These are phyloP conservation scores for Antennarius striatus DNA, from an alignment of 2,113 vertebrate species.

Conservation along the genomic window DNA sequence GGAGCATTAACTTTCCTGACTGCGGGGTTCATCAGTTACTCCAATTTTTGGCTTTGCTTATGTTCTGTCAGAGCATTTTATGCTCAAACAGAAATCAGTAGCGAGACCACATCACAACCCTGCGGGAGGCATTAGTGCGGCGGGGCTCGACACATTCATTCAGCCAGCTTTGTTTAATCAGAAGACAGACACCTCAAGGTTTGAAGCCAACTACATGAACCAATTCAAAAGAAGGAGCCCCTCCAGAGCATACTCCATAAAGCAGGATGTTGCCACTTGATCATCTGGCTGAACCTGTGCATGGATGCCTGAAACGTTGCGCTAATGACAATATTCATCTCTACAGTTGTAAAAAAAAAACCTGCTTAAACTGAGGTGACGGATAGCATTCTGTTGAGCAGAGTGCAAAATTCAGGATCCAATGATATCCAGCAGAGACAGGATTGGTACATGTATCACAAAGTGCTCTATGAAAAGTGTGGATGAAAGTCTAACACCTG, in stretches of 20 bases:
- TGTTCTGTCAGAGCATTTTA: slow-evolving; percentile 26
- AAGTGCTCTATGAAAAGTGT: too few species aligned
- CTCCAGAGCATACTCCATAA: slow-evolving; percentile 15
- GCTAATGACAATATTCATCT: neutral
- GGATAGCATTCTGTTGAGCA: neutral
- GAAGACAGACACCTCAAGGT: slow-evolving; percentile 56
- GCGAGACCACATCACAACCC: slow-evolving; percentile 38
- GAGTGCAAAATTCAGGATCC: too few species aligned
- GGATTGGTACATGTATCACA: neutral
- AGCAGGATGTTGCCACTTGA: too few species aligned
- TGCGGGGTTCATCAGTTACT: slow-evolving; percentile 20
- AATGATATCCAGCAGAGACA: neutral
- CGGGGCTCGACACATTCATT: slow-evolving; percentile 30
- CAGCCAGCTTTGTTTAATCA: slow-evolving; percentile 55
- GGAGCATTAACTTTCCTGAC: too few species aligned
- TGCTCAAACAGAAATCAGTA: slow-evolving; percentile 40
- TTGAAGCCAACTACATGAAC: slow-evolving; percentile 18
- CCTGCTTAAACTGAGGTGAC: neutral
- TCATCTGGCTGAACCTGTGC: neutral
- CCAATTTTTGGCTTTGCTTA: slow-evolving; percentile 34
- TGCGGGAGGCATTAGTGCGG: slow-evolving; percentile 41
- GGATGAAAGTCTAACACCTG: too few species aligned
- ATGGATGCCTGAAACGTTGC: slow-evolving; percentile 21
- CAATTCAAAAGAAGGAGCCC: slow-evolving; percentile 11
- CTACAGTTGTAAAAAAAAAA: slow-evolving; percentile 3